phyloP scores from a whole-genome alignment of 2,888 invertebrate genomes.

The Bruchidius siliquastri region DNA sequence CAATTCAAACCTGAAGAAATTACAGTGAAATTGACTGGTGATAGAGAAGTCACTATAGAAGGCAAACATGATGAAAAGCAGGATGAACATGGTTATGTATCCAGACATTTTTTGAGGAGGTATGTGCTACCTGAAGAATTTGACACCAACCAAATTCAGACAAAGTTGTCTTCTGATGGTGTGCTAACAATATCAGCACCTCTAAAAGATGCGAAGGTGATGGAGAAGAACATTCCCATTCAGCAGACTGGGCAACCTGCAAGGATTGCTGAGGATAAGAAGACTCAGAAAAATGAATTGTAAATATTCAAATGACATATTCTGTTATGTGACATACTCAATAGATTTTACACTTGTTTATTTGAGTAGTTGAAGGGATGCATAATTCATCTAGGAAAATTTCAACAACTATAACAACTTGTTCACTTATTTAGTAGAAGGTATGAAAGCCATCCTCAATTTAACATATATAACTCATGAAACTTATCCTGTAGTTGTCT shows the following conservation, averaged over 20 bases:
- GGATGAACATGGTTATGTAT: conserved; percentile 71
- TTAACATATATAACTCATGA: too few species aligned
- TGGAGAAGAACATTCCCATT: conserved; percentile 14
- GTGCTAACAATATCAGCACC: conserved; percentile 66
- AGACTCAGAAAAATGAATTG: not conserved
- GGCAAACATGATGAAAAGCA: conserved; percentile 74
- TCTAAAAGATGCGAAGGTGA: conserved; percentile 22
- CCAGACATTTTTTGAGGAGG: conserved; percentile 70
- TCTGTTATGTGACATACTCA: too few species aligned
- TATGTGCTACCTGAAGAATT: conserved; percentile 71
- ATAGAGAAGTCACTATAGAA: conserved; percentile 61
- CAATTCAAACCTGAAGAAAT: conserved; percentile 22
- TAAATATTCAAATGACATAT: not conserved
- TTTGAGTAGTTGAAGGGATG: too few species aligned
- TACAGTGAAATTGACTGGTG: conserved; percentile 43
- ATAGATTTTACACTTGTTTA: too few species aligned
- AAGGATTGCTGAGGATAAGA: conserved; percentile 7
- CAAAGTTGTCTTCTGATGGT: conserved; percentile 74
- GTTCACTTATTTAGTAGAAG: too few species aligned
- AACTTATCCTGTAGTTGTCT: too few species aligned
- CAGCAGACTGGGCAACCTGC: conserved; percentile 16
- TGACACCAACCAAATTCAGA: conserved; percentile 66
- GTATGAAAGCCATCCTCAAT: too few species aligned
- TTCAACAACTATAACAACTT: too few species aligned
- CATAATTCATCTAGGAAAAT: too few species aligned